These are phyloP conservation scores for Microplitis demolitor DNA, from an alignment of 1,140 invertebrate genomes.

Conservation along the genomic window DNA sequence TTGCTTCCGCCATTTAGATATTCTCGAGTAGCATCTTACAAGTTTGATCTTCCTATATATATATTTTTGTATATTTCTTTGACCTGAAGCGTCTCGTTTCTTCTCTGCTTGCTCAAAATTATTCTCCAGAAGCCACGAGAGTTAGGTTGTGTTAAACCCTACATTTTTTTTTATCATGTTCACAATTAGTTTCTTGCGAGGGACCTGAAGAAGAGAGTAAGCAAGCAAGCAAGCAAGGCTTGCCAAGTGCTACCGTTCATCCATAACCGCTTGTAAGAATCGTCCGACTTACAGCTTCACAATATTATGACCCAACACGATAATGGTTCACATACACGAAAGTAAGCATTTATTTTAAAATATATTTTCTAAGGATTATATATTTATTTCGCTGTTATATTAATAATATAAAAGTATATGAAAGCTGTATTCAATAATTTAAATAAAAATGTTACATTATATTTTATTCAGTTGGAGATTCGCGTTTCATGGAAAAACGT, in stretches of 20 bases:
- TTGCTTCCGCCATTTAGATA: background rate
- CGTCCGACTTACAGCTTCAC: background rate
- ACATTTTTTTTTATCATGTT: conserved; percentile 43
- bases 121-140: conserved; percentile 17
- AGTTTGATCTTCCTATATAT: background rate
- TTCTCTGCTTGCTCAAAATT: conserved; percentile 21
- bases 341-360: background rate
- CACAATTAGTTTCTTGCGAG: conserved; percentile 37
- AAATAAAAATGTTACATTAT: too few species aligned
- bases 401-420: too few species aligned
- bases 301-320: conserved; percentile 33
- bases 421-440: too few species aligned
- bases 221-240: background rate
- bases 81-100: background rate
- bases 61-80: background rate
- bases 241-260: conserved; percentile 49
- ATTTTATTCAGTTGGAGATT: too few species aligned
- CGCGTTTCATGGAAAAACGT: too few species aligned
- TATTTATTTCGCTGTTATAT: too few species aligned
- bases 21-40: background rate
- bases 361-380: too few species aligned
- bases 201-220: background rate
- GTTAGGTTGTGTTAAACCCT: background rate
- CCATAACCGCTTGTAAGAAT: conserved; percentile 45
- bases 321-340: conserved; percentile 45